Base-by-base conservation (phyloP, 2,113 vertebrate genomes). In the Hipposideros armiger region DNA sequence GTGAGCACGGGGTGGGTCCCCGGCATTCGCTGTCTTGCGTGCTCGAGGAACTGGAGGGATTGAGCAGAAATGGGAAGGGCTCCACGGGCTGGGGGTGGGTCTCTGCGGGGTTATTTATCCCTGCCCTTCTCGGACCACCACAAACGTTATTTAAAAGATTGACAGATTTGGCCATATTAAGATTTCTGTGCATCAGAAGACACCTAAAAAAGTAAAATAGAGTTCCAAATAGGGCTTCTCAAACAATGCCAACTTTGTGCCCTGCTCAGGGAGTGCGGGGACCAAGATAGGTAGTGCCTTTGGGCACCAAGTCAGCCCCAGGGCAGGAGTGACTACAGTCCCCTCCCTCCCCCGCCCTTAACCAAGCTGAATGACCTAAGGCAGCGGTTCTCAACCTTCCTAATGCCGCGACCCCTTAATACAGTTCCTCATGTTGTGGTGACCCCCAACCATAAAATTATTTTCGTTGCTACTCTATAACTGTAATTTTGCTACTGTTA, bases 1-100 rank as follows among this genome's bases (percentile, higher is more conserved):
- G 52, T 0, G 36, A 66, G 47, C 58, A 1, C 1, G 4, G 8
- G 11, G 50, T 70, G 0, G 0, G 1, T 0, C 16, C 0, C 0
- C 10, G 0, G 26, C 50, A 0, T 40, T 7, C 13, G 5, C 19
- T 7, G 56, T 32, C 7, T 16, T 17, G 3, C 45, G 6, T 42
- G 30, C 4, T 15, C 16, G 0, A 8, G 32, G 26, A 7, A 11
- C 5, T 4, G 2, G 11, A 50, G 42, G n/a, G 4, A 2, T 14
- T 50, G 67, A 56, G 14, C 28, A 11, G 4, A n/a, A n/a, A 10
- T 20, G 10, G 28, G 22, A 62, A 56, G 47, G 11, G 7, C 20
- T 26, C 20, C 3, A 7, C 0, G 3, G 5, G 17, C 72, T 2
- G 5, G 36, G 5, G 5, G 8, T 62, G 80, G 20, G 22, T 73